phyloP scores from a whole-genome alignment of 2,797 vertebrate species.

The Merluccius polli region DNA sequence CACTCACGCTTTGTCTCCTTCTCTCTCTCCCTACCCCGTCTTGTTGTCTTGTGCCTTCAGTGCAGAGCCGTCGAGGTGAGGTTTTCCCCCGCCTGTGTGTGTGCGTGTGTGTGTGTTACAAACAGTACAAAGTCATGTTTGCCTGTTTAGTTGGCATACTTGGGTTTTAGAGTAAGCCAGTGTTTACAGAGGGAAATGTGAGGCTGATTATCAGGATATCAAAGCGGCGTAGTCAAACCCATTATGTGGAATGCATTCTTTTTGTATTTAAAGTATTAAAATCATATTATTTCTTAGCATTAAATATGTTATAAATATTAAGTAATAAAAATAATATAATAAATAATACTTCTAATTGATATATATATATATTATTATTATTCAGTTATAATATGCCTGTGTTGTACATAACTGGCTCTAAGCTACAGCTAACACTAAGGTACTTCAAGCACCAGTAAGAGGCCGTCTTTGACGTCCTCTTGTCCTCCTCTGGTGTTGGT shows the following conservation, averaged over 20 bases:
- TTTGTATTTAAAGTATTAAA: too few relatives aligned
- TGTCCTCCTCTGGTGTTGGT: neutral
- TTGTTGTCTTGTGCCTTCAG: conserved; percentile 81
- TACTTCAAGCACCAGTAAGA: too few relatives aligned
- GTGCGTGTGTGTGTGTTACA: conserved; percentile 13
- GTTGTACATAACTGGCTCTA: neutral
- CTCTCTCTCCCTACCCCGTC: conserved; percentile 58
- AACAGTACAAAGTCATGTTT: neutral
- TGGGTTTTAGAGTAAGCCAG: neutral
- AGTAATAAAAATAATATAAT: too few relatives aligned
- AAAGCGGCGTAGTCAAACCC: neutral
- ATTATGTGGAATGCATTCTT: too few relatives aligned
- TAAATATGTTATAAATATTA: too few relatives aligned
- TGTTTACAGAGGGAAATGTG: too few relatives aligned
- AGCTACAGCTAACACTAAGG: neutral
- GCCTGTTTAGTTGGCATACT: neutral
- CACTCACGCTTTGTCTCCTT: conserved; percentile 49
- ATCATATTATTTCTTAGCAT: too few relatives aligned
- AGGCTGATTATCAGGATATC: neutral
- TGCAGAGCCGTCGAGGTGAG: conserved; percentile 99
- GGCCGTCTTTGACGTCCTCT: neutral
- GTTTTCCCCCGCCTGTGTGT: conserved; percentile 27
- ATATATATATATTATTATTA: too few relatives aligned
- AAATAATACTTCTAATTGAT: too few relatives aligned
- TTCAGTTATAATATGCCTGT: too few relatives aligned